Evolutionary conservation across 2,888 invertebrate genomes (phyloP).

Genomic region (Cephus rjabovi): DNA sequence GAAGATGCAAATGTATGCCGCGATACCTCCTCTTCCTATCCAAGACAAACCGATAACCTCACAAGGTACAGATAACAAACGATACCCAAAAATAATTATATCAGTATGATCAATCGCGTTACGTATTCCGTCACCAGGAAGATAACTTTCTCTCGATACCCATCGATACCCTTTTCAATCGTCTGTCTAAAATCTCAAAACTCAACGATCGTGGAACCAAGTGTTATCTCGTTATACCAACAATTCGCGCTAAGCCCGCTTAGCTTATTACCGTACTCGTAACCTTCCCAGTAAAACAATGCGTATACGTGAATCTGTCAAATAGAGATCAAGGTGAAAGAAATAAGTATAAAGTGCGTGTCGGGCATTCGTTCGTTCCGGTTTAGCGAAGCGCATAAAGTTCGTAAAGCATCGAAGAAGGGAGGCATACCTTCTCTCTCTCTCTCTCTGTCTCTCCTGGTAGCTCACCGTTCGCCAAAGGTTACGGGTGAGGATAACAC

Average conservation of each 20-base stretch:
- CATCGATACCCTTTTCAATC: not conserved
- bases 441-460: not conserved
- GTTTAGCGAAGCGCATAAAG: not conserved
- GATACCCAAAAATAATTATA: too few species aligned
- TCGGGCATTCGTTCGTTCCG: not conserved
- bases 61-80: too few species aligned
- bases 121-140: not conserved
- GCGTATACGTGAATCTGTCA: not conserved
- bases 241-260: not conserved
- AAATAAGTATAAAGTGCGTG: not conserved
- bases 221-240: not conserved
- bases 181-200: not conserved
- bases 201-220: not conserved
- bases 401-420: not conserved
- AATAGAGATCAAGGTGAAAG: not conserved
- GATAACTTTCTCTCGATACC: too few species aligned
- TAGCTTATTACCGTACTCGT: too few species aligned
- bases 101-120: not conserved
- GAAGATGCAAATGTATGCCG: too few species aligned
- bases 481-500: conserved; percentile 12
- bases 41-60: too few species aligned
- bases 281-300: not conserved
- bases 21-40: too few species aligned
- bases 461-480: conserved; percentile 10
- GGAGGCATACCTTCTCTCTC: not conserved